Evolutionary conservation across 2,113 vertebrate genomes (phyloP).

Genomic region (Chunga burmeisteri): DNA sequence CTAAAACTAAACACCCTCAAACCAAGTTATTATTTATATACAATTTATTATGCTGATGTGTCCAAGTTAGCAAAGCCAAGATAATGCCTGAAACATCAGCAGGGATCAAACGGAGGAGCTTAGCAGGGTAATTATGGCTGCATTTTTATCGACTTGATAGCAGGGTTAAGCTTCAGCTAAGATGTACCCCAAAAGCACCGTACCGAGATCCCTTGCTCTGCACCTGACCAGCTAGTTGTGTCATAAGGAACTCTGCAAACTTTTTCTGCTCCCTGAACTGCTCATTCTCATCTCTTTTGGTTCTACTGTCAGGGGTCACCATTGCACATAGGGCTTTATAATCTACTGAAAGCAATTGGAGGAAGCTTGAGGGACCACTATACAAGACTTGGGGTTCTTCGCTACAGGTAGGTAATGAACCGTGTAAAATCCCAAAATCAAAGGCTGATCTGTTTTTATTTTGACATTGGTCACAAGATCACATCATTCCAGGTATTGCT

Average conservation of each 20-base stretch:
- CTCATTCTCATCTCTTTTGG: neutral
- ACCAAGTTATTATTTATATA: neutral
- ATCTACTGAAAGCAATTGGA: neutral
- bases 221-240: neutral
- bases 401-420: neutral
- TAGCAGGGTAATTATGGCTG: neutral
- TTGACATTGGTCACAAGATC: neutral
- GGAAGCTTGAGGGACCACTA: neutral
- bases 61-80: neutral
- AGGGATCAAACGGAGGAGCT: neutral
- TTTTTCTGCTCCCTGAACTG: neutral
- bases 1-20: neutral
- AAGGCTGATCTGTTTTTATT: neutral
- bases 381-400: neutral
- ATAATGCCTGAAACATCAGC: neutral
- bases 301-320: neutral
- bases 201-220: neutral
- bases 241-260: neutral
- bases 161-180: neutral
- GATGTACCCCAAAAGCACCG: fast-evolving
- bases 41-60: neutral
- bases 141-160: neutral
- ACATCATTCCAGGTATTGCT: neutral
- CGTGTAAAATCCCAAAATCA: neutral
- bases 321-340: neutral